Base-by-base conservation (phyloP, 2,113 vertebrate species). In the Vanacampus margaritifer region DNA sequence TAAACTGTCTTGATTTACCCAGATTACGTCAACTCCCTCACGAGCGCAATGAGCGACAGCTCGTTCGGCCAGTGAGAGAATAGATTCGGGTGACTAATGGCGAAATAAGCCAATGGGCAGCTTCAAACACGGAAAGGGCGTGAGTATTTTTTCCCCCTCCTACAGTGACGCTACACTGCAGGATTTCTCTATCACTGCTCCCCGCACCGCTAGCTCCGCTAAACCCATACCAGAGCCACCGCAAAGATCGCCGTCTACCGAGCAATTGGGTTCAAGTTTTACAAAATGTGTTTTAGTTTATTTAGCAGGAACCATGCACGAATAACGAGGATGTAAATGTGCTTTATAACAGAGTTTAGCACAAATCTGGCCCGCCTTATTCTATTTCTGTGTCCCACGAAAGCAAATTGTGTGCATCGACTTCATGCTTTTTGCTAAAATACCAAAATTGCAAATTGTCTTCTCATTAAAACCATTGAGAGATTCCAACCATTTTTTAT, bases 151-250 rank as follows among this genome's bases (percentile, higher is more conserved):
- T 71, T 68, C 58, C 37, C 16, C 16, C 3, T 16, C 41, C 2
- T 21, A n/a, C 5, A 65, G 85, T 93, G 92, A 93, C 92, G 92
- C 84, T 86, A 89, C 85, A 91, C 89, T 93, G 92, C 92, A 92
- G 92, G 92, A 90, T 88, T 88, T 89, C 89, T 86, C 79, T 57
- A 17, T 1, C 72, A 78, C 75, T 66, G 72, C 85, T 84, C 80
- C 78, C 80, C 68, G 76, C 81, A 51, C 17, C 6, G 17, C 45
- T 4, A 84, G 84, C 79, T 68, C 74, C 76, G 79, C 78, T 72
- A 67, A 72, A 74, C 76, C 19, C 19, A 48, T 57, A n/a, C n/a
- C n/a, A n/a, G n/a, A 64, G 64, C 83, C 72, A 79, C 64, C 69
- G 66, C 50, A 64, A 65, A 83, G 39, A 72, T 70, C 82, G 89